A percentile compares a stretch with the other conserved stretches of the same genome.
phyloP scores from a whole-genome alignment of 1,140 invertebrate genomes.

The Chymomyza costata region DNA sequence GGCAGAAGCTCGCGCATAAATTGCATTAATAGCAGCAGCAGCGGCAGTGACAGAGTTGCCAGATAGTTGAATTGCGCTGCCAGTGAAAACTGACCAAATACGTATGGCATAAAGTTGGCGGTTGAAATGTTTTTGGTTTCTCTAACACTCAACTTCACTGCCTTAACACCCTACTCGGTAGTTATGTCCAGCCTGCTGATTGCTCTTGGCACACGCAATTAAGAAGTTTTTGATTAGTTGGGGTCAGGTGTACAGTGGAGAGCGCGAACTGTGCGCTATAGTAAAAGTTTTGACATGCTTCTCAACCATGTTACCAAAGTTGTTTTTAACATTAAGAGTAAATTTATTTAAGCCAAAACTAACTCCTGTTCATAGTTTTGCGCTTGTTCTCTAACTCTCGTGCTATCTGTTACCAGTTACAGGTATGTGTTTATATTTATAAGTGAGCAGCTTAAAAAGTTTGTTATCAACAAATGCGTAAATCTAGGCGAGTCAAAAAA shows the following conservation, averaged over 20 bases:
- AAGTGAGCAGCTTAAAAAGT: constrained; percentile 64
- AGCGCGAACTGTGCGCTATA: constrained; percentile 16
- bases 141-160: no score
- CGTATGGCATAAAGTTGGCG: no score
- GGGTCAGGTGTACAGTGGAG: no score
- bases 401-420: constrained; percentile 16
- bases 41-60: no score
- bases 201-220: constrained; percentile 55
- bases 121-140: no score
- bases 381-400: not conserved
- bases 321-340: constrained; percentile 36
- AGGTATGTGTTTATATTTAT: constrained; percentile 35
- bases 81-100: no score
- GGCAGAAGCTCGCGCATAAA: no score
- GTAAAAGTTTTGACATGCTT: constrained; percentile 58
- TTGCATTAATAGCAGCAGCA: no score
- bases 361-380: constrained; percentile 11
- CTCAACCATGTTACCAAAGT: constrained; percentile 37
- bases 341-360: constrained; percentile 40
- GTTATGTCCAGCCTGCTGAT: constrained; percentile 24
- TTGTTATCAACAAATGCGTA: constrained; percentile 72
- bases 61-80: no score
- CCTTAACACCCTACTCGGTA: no score
- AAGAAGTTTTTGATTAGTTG: constrained; percentile 65
- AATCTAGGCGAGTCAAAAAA: constrained; percentile 51